phyloP scores from a whole-genome alignment of 1,140 invertebrate genomes.

The Spodoptera frugiperda region DNA sequence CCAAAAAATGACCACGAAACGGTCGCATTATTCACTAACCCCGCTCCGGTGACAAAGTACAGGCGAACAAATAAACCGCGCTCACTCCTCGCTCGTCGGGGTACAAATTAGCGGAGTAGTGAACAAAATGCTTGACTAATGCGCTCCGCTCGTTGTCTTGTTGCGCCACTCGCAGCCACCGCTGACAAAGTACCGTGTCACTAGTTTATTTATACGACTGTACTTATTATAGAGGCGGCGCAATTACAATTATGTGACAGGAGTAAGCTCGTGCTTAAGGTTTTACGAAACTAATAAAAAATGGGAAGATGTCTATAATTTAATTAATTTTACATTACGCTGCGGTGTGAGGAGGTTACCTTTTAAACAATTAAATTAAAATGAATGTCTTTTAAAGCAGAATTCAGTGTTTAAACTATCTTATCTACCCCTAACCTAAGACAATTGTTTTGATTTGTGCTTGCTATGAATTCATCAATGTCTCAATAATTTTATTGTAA shows the following conservation, averaged over 20 bases:
- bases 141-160: slow-evolving; percentile 3
- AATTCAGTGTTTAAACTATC: too few species aligned
- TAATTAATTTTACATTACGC: too few species aligned
- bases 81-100: slow-evolving; percentile 41
- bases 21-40: neutral
- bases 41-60: slow-evolving; percentile 24
- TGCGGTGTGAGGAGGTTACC: too few species aligned
- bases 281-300: neutral
- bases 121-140: slow-evolving; percentile 47
- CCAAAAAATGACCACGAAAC: slow-evolving; percentile 6
- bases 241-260: neutral
- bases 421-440: too few species aligned
- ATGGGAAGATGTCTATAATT: too few species aligned
- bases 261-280: neutral
- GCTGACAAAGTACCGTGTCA: slow-evolving; percentile 14
- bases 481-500: too few species aligned
- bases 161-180: neutral
- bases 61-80: slow-evolving; percentile 16
- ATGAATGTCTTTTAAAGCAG: neutral
- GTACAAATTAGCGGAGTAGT: slow-evolving; percentile 33
- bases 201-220: slow-evolving; percentile 32
- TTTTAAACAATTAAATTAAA: too few species aligned
- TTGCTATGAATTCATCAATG: too few species aligned
- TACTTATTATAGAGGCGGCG: slow-evolving; percentile 19
- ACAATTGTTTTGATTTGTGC: too few species aligned